Conservation (phyloP, 2,797 vertebrate genomes). For the Momotus momota region DNA sequence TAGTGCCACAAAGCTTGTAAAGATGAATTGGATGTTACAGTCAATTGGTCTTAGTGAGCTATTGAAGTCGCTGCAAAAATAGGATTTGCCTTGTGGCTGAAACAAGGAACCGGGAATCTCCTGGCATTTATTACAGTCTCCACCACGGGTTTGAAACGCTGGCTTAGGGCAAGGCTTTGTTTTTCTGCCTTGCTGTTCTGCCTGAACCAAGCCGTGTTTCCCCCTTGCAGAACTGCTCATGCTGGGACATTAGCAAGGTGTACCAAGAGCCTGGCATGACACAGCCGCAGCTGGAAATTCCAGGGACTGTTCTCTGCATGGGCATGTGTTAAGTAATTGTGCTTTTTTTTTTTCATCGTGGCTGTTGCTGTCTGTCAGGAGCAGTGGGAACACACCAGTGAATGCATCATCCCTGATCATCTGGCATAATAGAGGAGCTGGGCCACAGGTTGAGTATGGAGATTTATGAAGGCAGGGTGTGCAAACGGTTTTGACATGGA, state of each 20-base stretch:
- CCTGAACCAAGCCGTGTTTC: not conserved
- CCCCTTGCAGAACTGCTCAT: not conserved
- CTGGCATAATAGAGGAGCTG: fast-evolving
- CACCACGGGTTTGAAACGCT: not conserved
- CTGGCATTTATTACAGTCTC: not conserved
- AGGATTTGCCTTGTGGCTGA: not conserved
- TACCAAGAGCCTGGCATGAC: not conserved
- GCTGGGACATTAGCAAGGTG: not conserved
- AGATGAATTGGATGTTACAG: not conserved
- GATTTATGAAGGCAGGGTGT: not conserved
- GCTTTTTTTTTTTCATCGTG: not conserved
- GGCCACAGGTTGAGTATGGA: not conserved
- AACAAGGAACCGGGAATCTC: not conserved
- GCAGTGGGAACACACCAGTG: not conserved
- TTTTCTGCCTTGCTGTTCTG: not conserved
- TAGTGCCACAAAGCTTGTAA: not conserved
- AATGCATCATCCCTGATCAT: not conserved
- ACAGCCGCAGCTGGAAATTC: not conserved
- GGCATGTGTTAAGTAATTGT: not conserved
- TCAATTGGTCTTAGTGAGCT: not conserved
- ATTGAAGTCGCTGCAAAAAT: not conserved
- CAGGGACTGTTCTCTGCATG: not conserved
- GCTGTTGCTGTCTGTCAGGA: not conserved
- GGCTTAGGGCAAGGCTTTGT: not conserved
- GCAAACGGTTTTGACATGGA: not conserved